Evolutionary conservation across 2,113 vertebrate genomes (phyloP).

Genomic region (Trematocara stigmaticum): DNA sequence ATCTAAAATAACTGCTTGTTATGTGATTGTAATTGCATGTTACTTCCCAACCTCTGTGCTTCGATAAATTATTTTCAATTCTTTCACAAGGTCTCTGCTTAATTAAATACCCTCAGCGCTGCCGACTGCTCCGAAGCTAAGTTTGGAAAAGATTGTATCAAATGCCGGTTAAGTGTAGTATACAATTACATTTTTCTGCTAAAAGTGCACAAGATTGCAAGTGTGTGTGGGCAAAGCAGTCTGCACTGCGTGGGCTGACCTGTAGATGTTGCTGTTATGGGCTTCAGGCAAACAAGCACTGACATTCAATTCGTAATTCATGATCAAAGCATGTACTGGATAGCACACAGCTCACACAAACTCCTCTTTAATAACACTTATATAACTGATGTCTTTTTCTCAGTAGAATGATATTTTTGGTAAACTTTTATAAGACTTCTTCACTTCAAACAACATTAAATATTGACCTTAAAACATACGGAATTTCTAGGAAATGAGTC

Average conservation of each 20-base stretch:
- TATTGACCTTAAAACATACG: not conserved
- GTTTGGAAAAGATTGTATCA: not conserved
- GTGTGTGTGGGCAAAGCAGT: not conserved
- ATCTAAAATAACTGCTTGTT: not conserved
- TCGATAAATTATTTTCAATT: not conserved
- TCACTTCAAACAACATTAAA: not conserved
- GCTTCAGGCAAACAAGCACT: not conserved
- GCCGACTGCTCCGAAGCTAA: not conserved
- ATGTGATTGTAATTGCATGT: not conserved
- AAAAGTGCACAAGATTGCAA: not conserved
- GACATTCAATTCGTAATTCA: not conserved
- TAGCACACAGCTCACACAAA: not conserved
- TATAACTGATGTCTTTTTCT: not conserved
- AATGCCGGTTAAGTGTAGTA: not conserved
- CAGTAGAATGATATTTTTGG: not conserved
- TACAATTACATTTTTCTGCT: not conserved
- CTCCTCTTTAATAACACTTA: not conserved
- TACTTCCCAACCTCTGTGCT: not conserved
- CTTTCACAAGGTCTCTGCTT: not conserved
- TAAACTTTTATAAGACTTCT: not conserved
- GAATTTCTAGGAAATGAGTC: not conserved
- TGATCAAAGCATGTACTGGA: not conserved
- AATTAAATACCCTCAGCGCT: not conserved
- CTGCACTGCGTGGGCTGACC: not conserved
- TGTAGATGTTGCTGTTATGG: not conserved